Conservation (phyloP, 2,797 vertebrate genomes). For the Thamnophis elegans region DNA sequence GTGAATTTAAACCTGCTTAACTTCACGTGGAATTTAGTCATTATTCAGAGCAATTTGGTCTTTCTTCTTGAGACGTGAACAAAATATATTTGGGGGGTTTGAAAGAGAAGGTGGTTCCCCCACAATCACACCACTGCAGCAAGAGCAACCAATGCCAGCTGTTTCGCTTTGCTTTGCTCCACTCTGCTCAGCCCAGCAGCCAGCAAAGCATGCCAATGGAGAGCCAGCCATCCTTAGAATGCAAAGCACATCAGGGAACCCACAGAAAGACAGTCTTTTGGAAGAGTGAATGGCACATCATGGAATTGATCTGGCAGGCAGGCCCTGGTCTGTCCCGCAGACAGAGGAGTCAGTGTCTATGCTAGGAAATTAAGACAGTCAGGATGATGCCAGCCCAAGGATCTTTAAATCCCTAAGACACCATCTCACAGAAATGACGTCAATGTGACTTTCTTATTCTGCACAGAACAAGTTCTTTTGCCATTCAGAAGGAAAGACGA, state of each 20-base stretch:
- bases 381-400: constrained; percentile 46
- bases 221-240: constrained; percentile 17
- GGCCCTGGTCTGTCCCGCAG: constrained; percentile 51
- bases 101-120: neutral
- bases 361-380: constrained; percentile 61
- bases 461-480: neutral
- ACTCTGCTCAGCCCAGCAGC: neutral
- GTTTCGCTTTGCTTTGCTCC: neutral
- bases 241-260: constrained; percentile 13
- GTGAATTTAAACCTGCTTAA: neutral
- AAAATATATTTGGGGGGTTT: neutral
- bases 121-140: neutral
- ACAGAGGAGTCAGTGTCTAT: constrained; percentile 51
- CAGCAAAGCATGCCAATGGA: neutral
- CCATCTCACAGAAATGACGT: constrained; percentile 37
- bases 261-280: constrained; percentile 47
- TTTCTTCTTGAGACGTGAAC: neutral
- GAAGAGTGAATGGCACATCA: constrained; percentile 53
- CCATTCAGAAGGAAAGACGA: neutral
- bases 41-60: neutral
- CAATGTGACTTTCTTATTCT: constrained; percentile 18
- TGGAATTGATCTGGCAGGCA: constrained; percentile 60
- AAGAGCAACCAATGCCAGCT: neutral
- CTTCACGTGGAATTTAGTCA: neutral
- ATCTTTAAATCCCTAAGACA: constrained; percentile 51